Evolutionary conservation across 2,113 vertebrate genomes (phyloP), one percentile per base, ranked within the genome.

Genomic region (Perca fluviatilis): DNA sequence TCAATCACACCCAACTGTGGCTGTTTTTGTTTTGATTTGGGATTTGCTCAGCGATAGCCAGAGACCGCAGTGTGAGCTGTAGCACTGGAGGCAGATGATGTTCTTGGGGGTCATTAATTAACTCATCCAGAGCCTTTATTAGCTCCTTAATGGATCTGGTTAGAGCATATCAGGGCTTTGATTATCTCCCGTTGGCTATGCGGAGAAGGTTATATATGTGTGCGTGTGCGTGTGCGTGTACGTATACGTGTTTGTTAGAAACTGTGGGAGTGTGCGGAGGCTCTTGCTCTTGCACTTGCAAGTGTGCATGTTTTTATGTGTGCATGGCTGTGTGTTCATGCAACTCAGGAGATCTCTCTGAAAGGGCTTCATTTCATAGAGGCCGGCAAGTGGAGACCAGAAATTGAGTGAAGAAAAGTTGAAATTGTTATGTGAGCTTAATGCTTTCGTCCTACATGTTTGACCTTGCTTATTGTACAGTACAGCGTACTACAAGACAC

Each of bases 91-190:
- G 91, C 90, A 92, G 89, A 94, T 91, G 86, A 93, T 93, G 89
- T 93, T 91, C 94, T 87, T 90, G 86, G 92, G 92, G 88, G 88
- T 93, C 89, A 92, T 92, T 94, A 94, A 93, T 94, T 93, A 93
- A 93, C 92, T 93, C 90, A 92, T 90, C 91, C 88, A 76, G 33
- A 83, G 75, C 87, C 89, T 91, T 92, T 94, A 95, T 94, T 94
- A 91, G 90, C 89, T 88, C 84, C 91, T 88, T 95, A 95, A 95
- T 94, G 92, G 91, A 91, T 94, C 89, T 92, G 89, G 90, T 92
- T 94, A 91, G 87, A 88, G 92, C 87, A 84, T 91, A 93, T 94
- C 86, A 90, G 86, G 73, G 75, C 80, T 86, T 85, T 92, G 93
- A 93, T 93, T 94, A 91, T 88, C 89, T 93, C 92, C 93, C 77